These are phyloP conservation scores for Eristalinus aeneus DNA, from an alignment of 2,888 invertebrate genomes.

Conservation along the genomic window DNA sequence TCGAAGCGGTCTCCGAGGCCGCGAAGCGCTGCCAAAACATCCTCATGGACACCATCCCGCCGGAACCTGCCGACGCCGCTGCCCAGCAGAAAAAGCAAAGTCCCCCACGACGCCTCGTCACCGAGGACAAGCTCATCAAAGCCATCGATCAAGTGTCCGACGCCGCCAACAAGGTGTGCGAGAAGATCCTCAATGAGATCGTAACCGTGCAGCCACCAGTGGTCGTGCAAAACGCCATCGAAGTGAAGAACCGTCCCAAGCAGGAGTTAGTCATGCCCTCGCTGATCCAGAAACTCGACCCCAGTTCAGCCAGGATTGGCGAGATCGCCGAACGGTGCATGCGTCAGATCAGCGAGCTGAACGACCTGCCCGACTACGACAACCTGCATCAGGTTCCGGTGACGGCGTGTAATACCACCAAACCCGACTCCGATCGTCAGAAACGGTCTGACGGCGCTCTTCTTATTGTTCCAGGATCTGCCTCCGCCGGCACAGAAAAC, in stretches of 20 bases:
- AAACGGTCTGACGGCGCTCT: conserved; percentile 74
- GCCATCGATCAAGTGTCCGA: conserved; percentile 79
- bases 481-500: conserved; percentile 62
- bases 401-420: conserved; percentile 67
- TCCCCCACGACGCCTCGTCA: conserved; percentile 74
- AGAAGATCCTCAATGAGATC: conserved; percentile 78
- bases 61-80: neutral
- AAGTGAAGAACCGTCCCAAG: conserved; percentile 73
- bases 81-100: conserved; percentile 39
- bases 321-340: conserved; percentile 82
- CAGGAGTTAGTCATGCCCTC: conserved; percentile 75
- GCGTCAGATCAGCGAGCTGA: conserved; percentile 79
- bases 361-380: conserved; percentile 80
- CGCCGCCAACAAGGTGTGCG: conserved; percentile 79
- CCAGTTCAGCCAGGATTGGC: conserved; percentile 81
- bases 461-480: conserved; percentile 77
- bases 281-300: conserved; percentile 81
- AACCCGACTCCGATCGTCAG: conserved; percentile 67
- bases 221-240: conserved; percentile 76
- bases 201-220: conserved; percentile 78
- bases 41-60: conserved; percentile 79
- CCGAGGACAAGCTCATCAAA: conserved; percentile 78
- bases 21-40: conserved; percentile 82
- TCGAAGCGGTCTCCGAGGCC: conserved; percentile 81
- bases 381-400: conserved; percentile 74